Conservation (phyloP, 2,888 invertebrate genomes). For the Coelinius sp. region DNA sequence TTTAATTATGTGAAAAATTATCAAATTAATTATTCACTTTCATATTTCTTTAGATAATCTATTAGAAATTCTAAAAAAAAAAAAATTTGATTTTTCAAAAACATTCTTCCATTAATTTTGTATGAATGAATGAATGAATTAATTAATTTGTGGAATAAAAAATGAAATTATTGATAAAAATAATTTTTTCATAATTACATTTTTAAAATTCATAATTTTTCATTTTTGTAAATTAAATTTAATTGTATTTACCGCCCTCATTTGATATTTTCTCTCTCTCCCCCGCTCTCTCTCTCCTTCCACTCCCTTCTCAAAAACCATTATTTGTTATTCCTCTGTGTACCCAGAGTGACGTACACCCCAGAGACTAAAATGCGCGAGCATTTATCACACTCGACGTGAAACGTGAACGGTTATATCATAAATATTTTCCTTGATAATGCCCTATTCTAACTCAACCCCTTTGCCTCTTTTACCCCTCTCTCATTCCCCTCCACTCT, state of each 20-base stretch:
- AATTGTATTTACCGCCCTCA: neutral
- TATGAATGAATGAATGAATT: too few relatives aligned
- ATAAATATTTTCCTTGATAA: conserved; percentile 51
- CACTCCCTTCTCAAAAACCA: conserved; percentile 33
- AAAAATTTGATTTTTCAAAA: too few relatives aligned
- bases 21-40: too few relatives aligned
- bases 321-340: conserved; percentile 31
- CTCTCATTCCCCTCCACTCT: neutral
- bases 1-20: too few relatives aligned
- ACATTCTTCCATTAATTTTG: too few relatives aligned
- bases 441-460: conserved; percentile 27
- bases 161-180: too few relatives aligned
- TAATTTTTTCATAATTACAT: too few relatives aligned
- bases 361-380: conserved; percentile 40
- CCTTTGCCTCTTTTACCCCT: too few relatives aligned
- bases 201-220: too few relatives aligned
- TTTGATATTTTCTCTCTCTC: conserved; percentile 16
- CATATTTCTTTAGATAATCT: too few relatives aligned
- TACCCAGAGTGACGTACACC: conserved; percentile 34
- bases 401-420: conserved; percentile 44
- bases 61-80: too few relatives aligned
- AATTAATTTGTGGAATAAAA: too few relatives aligned
- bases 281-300: conserved; percentile 32
- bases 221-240: neutral
- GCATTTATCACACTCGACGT: conserved; percentile 49